Base-by-base conservation (phyloP, 2,888 invertebrate genomes). In the Heliconius hortense region DNA sequence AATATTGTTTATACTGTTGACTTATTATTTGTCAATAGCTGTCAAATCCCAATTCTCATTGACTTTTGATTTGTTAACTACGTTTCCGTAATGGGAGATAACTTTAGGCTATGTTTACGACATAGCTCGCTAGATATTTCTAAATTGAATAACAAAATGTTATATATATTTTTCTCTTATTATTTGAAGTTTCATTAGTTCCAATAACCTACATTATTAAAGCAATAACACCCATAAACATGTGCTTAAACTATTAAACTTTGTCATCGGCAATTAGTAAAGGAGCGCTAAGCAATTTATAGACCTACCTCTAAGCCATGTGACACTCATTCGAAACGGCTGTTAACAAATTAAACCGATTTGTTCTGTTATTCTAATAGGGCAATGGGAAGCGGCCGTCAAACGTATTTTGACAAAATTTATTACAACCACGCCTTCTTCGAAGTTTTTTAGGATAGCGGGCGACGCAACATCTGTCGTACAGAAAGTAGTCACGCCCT, bases 301-400 rank as follows among this genome's bases (percentile, higher is more conserved):
- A 83, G 80, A 87, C 89, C 89, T 86, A 86, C 83, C 84, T 82
- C 82, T 80, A 82, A 86, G 88, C 91, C 93, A 93, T 92, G 87
- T 93, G 93, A 91, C 91, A 91, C 87, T 88, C 89, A 92, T 93
- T 92, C 88, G 86, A 84, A 84, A 89, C 89, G 92, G 88, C 88
- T 91, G 93, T 93, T 93, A 93, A 93, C 93, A 93, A 94, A 94
- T 94, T 92, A 92, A 89, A 88, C 86, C 91, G 89, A 93, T 93
- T 92, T 90, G 92, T 92, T 90, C 93, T 94, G 93, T 94, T 93
- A 92, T 93, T 93, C 91, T 93, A 93, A 93, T 91, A 89, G 91
- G 88, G 90, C 84, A 86, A 90, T 91, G 91, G 92, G 93, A 93
- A 92, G 91, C 93, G 92, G 91, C 92, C 90, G 87, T 90, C 81